These are phyloP conservation scores for Drosophila ficusphila DNA, from an alignment of 1,140 invertebrate species.

Conservation along the genomic window DNA sequence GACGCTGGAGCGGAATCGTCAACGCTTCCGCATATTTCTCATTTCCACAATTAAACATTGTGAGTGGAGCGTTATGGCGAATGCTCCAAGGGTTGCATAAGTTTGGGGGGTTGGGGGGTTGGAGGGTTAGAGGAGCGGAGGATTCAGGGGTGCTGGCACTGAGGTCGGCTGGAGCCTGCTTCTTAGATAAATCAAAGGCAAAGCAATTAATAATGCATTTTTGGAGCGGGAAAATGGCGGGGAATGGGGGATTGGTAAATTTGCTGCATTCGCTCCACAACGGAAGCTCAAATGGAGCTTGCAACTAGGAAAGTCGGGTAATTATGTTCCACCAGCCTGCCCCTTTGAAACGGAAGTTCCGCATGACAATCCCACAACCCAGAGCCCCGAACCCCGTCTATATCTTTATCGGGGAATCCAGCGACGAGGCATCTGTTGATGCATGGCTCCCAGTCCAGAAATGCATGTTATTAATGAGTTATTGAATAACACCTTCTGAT, in stretches of 20 bases:
- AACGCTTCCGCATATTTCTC: conserved; percentile 82
- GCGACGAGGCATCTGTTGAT: conserved; percentile 13
- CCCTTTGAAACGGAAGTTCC: conserved; percentile 49
- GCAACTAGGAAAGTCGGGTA: conserved; percentile 63
- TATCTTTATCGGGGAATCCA: conserved; percentile 18
- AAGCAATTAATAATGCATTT: conserved; percentile 72
- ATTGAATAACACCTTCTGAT: conserved; percentile 46
- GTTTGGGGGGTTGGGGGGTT: not conserved
- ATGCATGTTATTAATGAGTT: conserved; percentile 35
- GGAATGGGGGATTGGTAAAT: conserved; percentile 11
- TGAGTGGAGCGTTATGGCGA: conserved; percentile 66
- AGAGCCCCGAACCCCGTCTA: too few species aligned
- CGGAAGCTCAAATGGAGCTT: conserved; percentile 75
- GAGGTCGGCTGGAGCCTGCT: conserved; percentile 12
- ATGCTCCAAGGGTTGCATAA: conserved; percentile 51
- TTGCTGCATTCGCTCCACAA: conserved; percentile 49
- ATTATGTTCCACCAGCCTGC: conserved; percentile 49
- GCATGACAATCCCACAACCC: conserved; percentile 28
- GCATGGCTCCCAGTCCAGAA: conserved; percentile 8
- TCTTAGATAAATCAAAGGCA: conserved; percentile 76
- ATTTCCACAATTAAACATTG: conserved; percentile 83
- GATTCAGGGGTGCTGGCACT: conserved; percentile 1
- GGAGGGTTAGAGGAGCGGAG: conserved; percentile 1
- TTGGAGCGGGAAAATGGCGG: conserved; percentile 12
- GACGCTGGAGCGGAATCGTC: conserved; percentile 75